Evolutionary conservation across 2,113 vertebrate species (phyloP).

Genomic region (Empidonax alnorum): DNA sequence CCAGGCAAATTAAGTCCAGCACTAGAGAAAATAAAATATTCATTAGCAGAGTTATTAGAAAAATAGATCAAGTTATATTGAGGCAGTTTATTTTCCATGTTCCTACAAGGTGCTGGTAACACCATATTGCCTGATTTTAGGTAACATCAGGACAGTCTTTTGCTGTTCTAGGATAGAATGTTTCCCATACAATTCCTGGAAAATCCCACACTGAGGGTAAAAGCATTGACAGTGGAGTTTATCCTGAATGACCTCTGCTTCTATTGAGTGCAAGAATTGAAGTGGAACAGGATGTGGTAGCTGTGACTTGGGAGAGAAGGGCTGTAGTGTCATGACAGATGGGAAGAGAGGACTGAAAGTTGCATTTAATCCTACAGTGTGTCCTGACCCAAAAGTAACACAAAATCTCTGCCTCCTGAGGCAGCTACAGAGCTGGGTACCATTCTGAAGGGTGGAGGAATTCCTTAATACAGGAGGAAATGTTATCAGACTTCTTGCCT

Average conservation of each 20-base stretch:
- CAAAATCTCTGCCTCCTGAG: not conserved
- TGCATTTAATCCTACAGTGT: not conserved
- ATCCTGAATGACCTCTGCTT: not conserved
- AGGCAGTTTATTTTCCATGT: slow-evolving; percentile 37
- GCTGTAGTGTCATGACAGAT: not conserved
- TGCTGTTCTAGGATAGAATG: not conserved
- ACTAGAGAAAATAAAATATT: slow-evolving; percentile 69
- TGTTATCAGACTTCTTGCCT: not conserved
- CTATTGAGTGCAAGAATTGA: not conserved
- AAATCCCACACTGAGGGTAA: not conserved
- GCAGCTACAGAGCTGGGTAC: not conserved
- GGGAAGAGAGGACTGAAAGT: not conserved
- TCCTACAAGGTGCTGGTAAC: not conserved
- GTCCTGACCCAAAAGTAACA: not conserved
- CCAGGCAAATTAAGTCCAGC: slow-evolving; percentile 57
- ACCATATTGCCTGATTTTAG: not conserved
- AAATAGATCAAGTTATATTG: slow-evolving; percentile 68
- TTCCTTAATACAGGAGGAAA: not conserved
- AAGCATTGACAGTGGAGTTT: not conserved
- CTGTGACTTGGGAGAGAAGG: not conserved
- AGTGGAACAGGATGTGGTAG: not conserved
- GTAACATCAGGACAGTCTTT: not conserved
- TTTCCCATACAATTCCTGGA: not conserved
- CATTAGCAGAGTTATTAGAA: slow-evolving; percentile 69
- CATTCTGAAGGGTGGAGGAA: not conserved